Evolutionary conservation across 2,888 invertebrate species (phyloP).

Genomic region (Ophion ventricosus): DNA sequence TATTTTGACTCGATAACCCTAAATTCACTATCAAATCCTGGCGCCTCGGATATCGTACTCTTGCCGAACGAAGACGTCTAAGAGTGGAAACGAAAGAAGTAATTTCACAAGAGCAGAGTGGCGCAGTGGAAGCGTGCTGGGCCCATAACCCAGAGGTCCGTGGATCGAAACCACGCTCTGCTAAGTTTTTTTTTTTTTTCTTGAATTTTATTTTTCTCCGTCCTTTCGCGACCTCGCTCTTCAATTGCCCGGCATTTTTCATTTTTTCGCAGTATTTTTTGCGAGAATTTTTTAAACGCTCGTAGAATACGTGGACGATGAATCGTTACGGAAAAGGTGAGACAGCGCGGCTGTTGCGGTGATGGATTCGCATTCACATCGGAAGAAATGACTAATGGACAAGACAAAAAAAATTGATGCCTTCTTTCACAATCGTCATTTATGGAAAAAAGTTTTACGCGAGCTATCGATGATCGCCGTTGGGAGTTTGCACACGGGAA

Average conservation of each 20-base stretch:
- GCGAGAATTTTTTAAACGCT: background rate
- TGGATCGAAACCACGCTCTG: slow-evolving; percentile 95
- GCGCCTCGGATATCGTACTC: too few species aligned
- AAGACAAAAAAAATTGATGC: background rate
- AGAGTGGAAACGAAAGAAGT: background rate
- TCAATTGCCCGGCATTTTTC: slow-evolving; percentile 8
- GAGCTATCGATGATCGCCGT: background rate
- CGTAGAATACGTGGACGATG: background rate
- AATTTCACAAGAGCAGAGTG: slow-evolving; percentile 86
- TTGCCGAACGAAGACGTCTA: background rate
- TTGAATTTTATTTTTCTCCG: background rate
- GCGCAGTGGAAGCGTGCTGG: slow-evolving; percentile 94
- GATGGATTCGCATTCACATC: background rate
- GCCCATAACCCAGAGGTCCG: slow-evolving; percentile 96
- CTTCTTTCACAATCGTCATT: background rate
- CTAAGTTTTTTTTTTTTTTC: slow-evolving; percentile 81
- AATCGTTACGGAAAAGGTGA: background rate
- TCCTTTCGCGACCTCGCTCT: background rate
- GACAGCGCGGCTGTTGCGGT: background rate
- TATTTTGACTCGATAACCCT: too few species aligned
- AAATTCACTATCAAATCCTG: too few species aligned
- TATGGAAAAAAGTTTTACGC: background rate
- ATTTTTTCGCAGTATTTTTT: background rate
- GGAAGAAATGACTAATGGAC: background rate
- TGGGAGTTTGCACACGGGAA: background rate